Evolutionary conservation across 2,888 invertebrate species (phyloP).

Genomic region (Caenorhabditis becei): DNA sequence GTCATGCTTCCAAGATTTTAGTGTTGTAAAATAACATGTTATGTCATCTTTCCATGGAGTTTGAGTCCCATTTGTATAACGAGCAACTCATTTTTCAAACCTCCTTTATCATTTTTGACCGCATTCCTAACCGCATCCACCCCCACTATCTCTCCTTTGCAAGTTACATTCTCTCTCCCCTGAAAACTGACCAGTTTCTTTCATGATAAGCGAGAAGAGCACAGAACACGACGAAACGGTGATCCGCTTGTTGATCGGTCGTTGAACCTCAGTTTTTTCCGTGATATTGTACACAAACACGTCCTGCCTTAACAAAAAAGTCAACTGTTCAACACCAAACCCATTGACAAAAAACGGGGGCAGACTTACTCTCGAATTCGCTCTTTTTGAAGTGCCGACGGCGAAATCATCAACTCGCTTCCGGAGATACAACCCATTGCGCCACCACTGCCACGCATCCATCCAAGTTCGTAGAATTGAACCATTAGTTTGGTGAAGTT

Average conservation of each 20-base stretch:
- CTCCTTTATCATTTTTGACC: background rate
- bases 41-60: too few species aligned
- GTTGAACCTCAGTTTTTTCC: constrained; percentile 61
- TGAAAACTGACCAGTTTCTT: constrained; percentile 63
- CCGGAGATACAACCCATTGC: constrained; percentile 76
- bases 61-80: too few species aligned
- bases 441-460: constrained; percentile 96
- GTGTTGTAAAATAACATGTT: too few species aligned
- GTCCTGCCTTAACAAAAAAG: constrained; percentile 61
- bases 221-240: constrained; percentile 70
- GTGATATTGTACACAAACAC: constrained; percentile 69
- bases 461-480: constrained; percentile 93
- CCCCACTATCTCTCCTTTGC: background rate
- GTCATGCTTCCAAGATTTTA: too few species aligned
- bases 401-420: constrained; percentile 92
- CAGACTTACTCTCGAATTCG: constrained; percentile 69
- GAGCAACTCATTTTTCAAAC: constrained; percentile 3
- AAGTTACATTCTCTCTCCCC: constrained; percentile 6
- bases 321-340: constrained; percentile 40
- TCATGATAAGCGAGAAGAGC: constrained; percentile 69
- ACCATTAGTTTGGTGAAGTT: constrained; percentile 92
- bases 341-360: constrained; percentile 7
- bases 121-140: background rate
- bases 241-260: constrained; percentile 64
- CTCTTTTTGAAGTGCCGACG: constrained; percentile 97